A percentile compares a stretch with the other conserved stretches of the same genome.
phyloP scores from a whole-genome alignment of 1,140 invertebrate genomes.

The Cydia amplana region DNA sequence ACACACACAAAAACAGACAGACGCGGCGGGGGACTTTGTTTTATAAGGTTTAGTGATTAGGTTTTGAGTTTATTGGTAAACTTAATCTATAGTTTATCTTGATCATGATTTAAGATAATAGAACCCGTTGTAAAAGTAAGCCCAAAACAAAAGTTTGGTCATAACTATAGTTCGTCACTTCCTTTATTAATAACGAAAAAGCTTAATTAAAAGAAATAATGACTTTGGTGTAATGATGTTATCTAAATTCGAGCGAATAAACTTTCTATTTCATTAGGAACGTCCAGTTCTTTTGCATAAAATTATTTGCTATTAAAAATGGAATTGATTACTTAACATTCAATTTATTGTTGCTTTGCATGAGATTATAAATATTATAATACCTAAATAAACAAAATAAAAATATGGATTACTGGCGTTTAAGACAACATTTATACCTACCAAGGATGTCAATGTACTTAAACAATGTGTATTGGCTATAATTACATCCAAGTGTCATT shows the following conservation, averaged over 20 bases:
- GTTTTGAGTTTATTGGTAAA: no score
- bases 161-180: neutral
- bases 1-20: no score
- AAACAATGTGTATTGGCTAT: no score
- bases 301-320: slow-evolving; percentile 9
- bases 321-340: neutral
- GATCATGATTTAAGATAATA: no score
- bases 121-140: neutral
- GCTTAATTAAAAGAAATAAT: neutral
- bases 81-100: no score
- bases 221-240: slow-evolving; percentile 4
- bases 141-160: neutral
- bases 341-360: neutral
- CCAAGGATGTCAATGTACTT: no score
- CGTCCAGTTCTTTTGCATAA: neutral
- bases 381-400: neutral
- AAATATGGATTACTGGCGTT: neutral
- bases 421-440: no score
- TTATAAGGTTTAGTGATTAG: no score
- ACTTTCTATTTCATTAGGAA: slow-evolving; percentile 24
- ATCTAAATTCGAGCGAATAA: slow-evolving; percentile 18
- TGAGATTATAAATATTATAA: neutral
- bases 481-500: no score
- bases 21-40: no score
- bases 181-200: neutral